Evolutionary conservation across 2,888 invertebrate species (phyloP).

Genomic region (Halictus ligatus): DNA sequence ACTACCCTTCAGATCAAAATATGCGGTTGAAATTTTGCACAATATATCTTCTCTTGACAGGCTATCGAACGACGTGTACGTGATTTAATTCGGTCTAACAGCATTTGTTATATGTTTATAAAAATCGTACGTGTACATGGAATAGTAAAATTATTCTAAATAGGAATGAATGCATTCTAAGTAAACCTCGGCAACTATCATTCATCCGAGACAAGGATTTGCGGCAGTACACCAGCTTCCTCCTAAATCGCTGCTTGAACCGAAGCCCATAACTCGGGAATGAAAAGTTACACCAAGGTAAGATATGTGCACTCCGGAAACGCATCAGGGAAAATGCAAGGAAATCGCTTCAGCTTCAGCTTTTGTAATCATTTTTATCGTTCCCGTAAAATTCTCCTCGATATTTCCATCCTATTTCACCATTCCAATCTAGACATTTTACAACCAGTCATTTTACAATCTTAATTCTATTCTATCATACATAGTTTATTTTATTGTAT

Average conservation of each 20-base stretch:
- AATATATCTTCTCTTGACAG: neutral
- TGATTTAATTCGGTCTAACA: neutral
- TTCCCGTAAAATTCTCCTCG: neutral
- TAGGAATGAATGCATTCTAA: slow-evolving; percentile 7
- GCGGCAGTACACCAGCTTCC: slow-evolving; percentile 8
- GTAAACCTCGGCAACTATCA: slow-evolving; percentile 4
- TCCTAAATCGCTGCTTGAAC: slow-evolving; percentile 23
- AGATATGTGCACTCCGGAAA: slow-evolving; percentile 16
- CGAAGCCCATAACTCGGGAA: slow-evolving; percentile 30
- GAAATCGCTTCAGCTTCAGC: slow-evolving; percentile 6
- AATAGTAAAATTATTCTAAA: neutral
- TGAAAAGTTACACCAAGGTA: slow-evolving; percentile 15
- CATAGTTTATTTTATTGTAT: neutral
- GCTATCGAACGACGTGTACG: neutral
- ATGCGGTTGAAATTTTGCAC: neutral
- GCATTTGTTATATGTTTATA: neutral
- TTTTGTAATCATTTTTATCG: slow-evolving; percentile 1
- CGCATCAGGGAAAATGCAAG: slow-evolving; percentile 11
- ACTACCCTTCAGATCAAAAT: neutral
- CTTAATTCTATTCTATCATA: neutral
- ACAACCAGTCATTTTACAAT: neutral
- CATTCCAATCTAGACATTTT: neutral
- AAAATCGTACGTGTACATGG: neutral
- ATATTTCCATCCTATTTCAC: neutral
- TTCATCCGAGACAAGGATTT: slow-evolving; percentile 17